Evolutionary conservation across 2,888 invertebrate species (phyloP).

Genomic region (Drosophila subquinaria): DNA sequence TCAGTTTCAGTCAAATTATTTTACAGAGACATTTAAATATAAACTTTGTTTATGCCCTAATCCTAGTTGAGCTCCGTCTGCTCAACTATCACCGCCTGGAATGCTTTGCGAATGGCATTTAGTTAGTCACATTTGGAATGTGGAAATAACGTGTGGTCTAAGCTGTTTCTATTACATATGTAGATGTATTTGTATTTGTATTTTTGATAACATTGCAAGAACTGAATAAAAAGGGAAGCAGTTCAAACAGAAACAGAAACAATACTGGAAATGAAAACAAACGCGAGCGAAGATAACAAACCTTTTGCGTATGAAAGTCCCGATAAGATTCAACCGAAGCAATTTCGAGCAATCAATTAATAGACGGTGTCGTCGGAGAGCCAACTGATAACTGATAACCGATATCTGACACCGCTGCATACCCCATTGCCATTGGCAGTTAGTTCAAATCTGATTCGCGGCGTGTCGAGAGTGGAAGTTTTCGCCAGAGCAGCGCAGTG

Average conservation of each 20-base stretch:
- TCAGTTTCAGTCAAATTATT: background rate
- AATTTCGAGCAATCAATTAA: conserved; percentile 77
- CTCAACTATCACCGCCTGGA: background rate
- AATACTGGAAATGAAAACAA: conserved; percentile 48
- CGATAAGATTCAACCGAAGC: conserved; percentile 62
- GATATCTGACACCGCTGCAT: conserved; percentile 56
- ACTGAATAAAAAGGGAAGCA: conserved; percentile 4
- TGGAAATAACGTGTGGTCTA: conserved; percentile 5
- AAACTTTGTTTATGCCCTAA: background rate
- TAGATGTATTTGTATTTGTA: conserved; percentile 7
- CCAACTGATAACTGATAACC: conserved; percentile 18
- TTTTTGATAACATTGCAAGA: conserved; percentile 1
- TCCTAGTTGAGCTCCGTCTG: conserved; percentile 14
- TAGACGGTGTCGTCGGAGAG: conserved; percentile 33
- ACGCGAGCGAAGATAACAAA: conserved; percentile 51
- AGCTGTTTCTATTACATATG: background rate
- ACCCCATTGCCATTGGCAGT: conserved; percentile 58
- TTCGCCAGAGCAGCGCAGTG: conserved; percentile 42
- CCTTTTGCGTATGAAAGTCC: conserved; percentile 49
- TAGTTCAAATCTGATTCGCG: conserved; percentile 74
- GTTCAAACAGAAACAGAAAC: conserved; percentile 22
- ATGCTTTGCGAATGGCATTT: conserved; percentile 1
- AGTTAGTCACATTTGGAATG: conserved; percentile 5
- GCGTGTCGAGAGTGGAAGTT: conserved; percentile 67
- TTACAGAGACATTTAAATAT: background rate